phyloP scores from a whole-genome alignment of 64 coral and sea anemone genomes.

The Dendrophyllia cribrosa region DNA sequence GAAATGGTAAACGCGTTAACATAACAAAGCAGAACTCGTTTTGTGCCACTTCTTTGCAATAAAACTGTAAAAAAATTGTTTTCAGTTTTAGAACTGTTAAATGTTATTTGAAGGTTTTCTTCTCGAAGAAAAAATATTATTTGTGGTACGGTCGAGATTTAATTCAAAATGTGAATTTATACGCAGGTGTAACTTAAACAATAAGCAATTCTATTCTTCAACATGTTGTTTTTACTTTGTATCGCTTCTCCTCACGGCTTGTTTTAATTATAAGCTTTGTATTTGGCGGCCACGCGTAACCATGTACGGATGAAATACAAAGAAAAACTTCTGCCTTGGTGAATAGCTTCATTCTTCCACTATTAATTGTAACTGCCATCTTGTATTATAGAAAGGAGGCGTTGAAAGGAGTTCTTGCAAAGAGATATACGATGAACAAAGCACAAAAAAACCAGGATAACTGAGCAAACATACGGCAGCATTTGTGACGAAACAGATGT shows the following conservation, averaged over 20 bases:
- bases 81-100: background rate
- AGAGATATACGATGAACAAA: slow-evolving; percentile 16
- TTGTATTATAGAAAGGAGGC: background rate
- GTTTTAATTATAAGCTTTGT: slow-evolving; percentile 2
- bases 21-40: background rate
- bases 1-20: background rate
- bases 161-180: background rate
- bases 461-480: background rate
- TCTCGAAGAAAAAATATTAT: background rate
- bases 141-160: background rate
- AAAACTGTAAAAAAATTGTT: background rate
- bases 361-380: slow-evolving; percentile 9
- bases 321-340: background rate
- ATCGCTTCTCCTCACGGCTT: background rate
- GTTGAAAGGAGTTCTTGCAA: slow-evolving; percentile 5
- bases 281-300: background rate
- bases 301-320: background rate
- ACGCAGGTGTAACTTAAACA: slow-evolving; percentile 45
- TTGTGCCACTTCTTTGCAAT: background rate
- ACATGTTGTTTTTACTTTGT: slow-evolving; percentile 12
- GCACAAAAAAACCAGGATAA: slow-evolving; percentile 29
- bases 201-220: slow-evolving; percentile 15
- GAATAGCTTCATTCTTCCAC: slow-evolving; percentile 33
- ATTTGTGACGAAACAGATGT: slow-evolving; percentile 52
- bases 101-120: background rate